Evolutionary conservation across 1,140 invertebrate genomes (phyloP).

Genomic region (Cotesia vestalis): DNA sequence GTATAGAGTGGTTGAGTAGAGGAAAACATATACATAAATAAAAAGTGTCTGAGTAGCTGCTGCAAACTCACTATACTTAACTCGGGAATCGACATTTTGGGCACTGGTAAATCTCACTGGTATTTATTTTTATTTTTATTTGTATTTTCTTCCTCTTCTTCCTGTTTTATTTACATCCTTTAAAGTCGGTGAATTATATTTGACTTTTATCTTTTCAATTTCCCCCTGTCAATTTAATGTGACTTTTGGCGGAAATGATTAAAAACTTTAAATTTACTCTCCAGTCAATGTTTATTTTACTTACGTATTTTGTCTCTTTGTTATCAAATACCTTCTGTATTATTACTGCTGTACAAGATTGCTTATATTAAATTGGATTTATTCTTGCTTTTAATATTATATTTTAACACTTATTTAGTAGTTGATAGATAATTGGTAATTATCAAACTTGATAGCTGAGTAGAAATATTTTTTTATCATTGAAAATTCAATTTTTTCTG

Average conservation of each 20-base stretch:
- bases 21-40: constrained; percentile 17
- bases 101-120: background rate
- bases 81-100: constrained; percentile 9
- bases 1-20: background rate
- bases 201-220: constrained; percentile 15
- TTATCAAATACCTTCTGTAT: background rate
- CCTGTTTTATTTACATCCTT: constrained; percentile 9
- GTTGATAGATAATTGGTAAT: no score
- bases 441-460: no score
- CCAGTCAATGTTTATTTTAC: background rate
- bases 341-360: no score
- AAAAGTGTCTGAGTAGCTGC: background rate
- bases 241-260: constrained; percentile 5
- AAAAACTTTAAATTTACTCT: constrained; percentile 4
- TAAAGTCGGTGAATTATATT: constrained; percentile 13
- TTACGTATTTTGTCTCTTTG: background rate
- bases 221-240: constrained; percentile 9
- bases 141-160: constrained; percentile 3
- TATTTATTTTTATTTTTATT: background rate
- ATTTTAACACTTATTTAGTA: no score
- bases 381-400: no score
- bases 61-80: background rate
- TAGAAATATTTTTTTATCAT: no score
- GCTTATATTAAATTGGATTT: no score
- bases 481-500: no score